Evolutionary conservation across 2,113 vertebrate species (phyloP), one percentile per base, ranked within the genome.

Genomic region (Melanostigma gelatinosum): DNA sequence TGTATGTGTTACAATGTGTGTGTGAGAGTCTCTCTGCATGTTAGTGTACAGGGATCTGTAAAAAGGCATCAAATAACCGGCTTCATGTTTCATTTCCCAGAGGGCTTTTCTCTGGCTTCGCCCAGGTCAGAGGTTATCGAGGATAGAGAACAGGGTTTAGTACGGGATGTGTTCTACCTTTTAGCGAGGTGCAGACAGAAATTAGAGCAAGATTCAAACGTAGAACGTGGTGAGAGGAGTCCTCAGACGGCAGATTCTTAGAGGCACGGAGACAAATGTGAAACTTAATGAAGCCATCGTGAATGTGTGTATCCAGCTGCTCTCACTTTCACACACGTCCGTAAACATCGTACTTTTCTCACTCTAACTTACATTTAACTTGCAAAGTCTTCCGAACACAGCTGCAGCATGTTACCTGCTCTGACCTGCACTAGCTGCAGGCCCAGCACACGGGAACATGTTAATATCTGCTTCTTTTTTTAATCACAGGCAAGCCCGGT

Each of bases 121-220:
- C 67, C 79, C 83, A 88, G 80, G 91, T 91, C 82, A 89, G 68
- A 89, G 91, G 90, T 92, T 90, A 91, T 91, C 80, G 0, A 44
- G 84, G 75, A 88, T 60, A 66, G 68, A 83, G 69, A 74, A 90
- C 73, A 88, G 85, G 87, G 90, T 85, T 90, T 86, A 80, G 44
- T 69, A 48, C 32, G 34, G 50, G 54, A 65, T 85, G 84, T 80
- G 82, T 88, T 85, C 69, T 80, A 82, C 72, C 68, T 79, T 67
- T 60, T 36, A 70, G 55, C 24, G 13, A 82, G 74, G 44, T 72
- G 67, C 40, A 87, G 65, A 63, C 63, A 74, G 68, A 84, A 82
- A 84, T 80, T 83, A 84, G 54, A 83, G 69, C 70, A 60, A 72
- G 80, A 84, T 90, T 75, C 85, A 77, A 75, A 69, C n/a, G 24